Base-by-base conservation (phyloP, 2,113 vertebrate genomes). In the Pterocles orientalis region DNA sequence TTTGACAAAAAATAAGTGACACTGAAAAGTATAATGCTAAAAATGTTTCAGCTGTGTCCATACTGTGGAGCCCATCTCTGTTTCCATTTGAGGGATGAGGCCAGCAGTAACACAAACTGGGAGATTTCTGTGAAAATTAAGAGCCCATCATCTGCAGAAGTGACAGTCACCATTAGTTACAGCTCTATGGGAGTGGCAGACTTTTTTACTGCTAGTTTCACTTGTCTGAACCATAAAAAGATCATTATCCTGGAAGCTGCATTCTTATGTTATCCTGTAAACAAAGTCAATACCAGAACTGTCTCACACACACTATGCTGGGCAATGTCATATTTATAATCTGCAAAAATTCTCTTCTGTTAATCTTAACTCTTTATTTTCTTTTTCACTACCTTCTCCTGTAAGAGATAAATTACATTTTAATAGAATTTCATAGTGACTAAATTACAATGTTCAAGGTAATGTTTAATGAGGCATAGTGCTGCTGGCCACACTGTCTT, bases 341-440 rank as follows among this genome's bases (percentile, higher is more conserved):
- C 75, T 70, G 50, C 20, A 57, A 56, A 92, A 90, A n/a, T 18
- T 68, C 4, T n/a, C 28, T 18, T 66, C 36, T 92, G 71, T 69
- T 31, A 64, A 39, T 78, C 20, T 39, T n/a, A 33, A 68, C 25
- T 80, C n/a, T 54, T 57, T 77, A 18, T 66, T 81, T 53, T 48
- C 41, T 54, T 75, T 85, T 86, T 53, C 39, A 68, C 26, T 72
- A 88, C 31, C 34, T 43, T 84, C 76, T 79, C 65, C 73, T 41
- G 50, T 53, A 60, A 68, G 47, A 94, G 28, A 82, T 25, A 90
- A 96, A 84, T 51, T 21, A 54, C 36, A 36, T 77, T 96, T 91
- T 86, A 87, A 88, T 92, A 82, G 77, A 81, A 73, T 85, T 96
- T 92, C 56, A 83, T 82, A 73, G 50, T 60, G 76, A 78, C 41